Evolutionary conservation across 2,113 vertebrate species (phyloP).

Genomic region (rat (Rattus norvegicus)): DNA sequence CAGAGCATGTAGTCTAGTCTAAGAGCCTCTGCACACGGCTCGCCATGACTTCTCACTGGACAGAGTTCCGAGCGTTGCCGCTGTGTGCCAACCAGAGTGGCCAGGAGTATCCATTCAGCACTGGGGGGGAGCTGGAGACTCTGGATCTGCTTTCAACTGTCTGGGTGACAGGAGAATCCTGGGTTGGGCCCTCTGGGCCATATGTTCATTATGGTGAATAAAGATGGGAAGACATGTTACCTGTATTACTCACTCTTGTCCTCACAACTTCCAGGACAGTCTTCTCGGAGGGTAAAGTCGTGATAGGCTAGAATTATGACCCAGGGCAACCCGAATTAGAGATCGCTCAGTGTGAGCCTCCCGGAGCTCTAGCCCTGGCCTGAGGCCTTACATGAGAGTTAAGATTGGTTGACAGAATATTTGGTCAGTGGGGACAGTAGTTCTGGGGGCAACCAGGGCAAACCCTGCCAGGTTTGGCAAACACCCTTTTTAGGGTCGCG

Average conservation of each 20-base stretch:
- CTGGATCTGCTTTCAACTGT: background rate
- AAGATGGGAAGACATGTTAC: background rate
- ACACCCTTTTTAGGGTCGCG: background rate
- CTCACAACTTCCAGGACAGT: background rate
- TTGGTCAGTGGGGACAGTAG: background rate
- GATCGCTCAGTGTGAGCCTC: background rate
- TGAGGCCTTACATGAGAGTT: fast-evolving
- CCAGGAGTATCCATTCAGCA: background rate
- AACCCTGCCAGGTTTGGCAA: background rate
- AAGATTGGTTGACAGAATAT: background rate
- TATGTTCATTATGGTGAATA: background rate
- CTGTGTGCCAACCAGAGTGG: background rate
- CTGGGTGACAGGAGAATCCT: background rate
- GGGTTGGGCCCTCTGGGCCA: background rate
- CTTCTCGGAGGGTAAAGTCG: background rate
- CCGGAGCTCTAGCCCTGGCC: background rate
- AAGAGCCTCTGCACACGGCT: background rate
- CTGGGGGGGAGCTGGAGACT: background rate
- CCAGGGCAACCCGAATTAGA: fast-evolving
- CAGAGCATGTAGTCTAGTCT: background rate
- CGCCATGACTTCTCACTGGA: background rate
- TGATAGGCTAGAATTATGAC: background rate
- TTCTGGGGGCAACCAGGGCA: background rate
- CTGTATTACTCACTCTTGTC: background rate
- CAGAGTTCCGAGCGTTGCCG: background rate